Conservation (phyloP, 2,888 invertebrate genomes). For the Vandiemenella viatica region DNA sequence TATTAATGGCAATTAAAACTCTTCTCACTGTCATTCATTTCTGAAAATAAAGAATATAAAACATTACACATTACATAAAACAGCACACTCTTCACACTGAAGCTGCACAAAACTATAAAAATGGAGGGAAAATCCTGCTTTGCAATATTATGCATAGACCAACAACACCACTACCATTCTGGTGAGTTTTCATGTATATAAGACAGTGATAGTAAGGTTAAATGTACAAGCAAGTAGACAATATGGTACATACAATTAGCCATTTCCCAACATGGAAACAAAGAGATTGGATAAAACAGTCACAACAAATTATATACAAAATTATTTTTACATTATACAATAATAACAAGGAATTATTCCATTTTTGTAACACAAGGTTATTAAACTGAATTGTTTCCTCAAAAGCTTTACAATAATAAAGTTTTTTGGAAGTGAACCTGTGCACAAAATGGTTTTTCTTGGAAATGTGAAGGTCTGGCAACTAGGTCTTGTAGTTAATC, state of each 20-base stretch:
- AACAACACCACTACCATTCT: conserved; percentile 6
- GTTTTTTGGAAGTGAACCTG: too few relatives aligned
- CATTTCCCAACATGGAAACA: not conserved
- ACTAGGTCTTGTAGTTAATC: too few relatives aligned
- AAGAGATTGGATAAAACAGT: not conserved
- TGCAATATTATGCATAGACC: not conserved
- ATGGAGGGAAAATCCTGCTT: conserved; percentile 9
- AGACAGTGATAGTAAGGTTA: not conserved
- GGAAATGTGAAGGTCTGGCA: too few relatives aligned
- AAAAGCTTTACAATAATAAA: too few relatives aligned
- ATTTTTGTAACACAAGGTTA: not conserved
- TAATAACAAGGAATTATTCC: too few relatives aligned
- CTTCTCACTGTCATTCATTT: not conserved
- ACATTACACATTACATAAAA: not conserved
- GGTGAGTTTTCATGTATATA: not conserved
- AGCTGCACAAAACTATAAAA: conserved; percentile 8
- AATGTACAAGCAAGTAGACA: not conserved
- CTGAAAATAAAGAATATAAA: not conserved
- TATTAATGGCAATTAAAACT: not conserved
- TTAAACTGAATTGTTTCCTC: too few relatives aligned
- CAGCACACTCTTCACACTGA: not conserved
- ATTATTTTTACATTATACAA: too few relatives aligned
- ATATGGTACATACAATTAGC: not conserved
- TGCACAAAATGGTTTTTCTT: too few relatives aligned
- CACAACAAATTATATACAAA: not conserved